A percentile compares a stretch with the other conserved stretches of the same genome.
These are phyloP conservation scores for Athrips mouffetella DNA, from an alignment of 2,888 invertebrate species.

Conservation along the genomic window DNA sequence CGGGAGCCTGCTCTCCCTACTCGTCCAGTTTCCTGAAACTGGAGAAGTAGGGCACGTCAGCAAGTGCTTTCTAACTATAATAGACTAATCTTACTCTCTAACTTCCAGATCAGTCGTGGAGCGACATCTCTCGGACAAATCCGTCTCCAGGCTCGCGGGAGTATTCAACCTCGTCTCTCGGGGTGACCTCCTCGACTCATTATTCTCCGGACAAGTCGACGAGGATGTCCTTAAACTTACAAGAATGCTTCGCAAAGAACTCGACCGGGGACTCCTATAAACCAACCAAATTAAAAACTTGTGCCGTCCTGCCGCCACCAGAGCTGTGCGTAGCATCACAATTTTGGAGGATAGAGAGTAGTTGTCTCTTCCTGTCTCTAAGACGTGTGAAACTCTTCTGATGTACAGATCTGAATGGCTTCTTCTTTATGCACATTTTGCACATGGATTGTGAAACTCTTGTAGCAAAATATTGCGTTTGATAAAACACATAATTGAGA, in stretches of 20 bases:
- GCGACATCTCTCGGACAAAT: constrained; percentile 91
- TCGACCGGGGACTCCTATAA: constrained; percentile 70
- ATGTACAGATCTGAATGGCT: neutral
- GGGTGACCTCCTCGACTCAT: constrained; percentile 62
- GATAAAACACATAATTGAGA: too few relatives aligned
- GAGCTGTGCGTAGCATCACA: constrained; percentile 44
- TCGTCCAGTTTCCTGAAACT: too few relatives aligned
- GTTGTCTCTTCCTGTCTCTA: neutral
- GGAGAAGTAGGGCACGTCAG: too few relatives aligned
- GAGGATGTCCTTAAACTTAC: constrained; percentile 65
- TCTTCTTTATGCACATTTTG: neutral
- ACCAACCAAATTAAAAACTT: constrained; percentile 28
- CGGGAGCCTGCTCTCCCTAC: too few relatives aligned
- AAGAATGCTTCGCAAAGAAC: constrained; percentile 68
- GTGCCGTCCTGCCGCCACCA: constrained; percentile 58
- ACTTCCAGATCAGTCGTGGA: constrained; percentile 82
- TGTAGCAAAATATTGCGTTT: too few relatives aligned
- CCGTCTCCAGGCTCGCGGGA: constrained; percentile 85
- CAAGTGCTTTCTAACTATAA: too few relatives aligned
- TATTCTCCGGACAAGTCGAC: constrained; percentile 65
- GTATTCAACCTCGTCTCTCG: constrained; percentile 80
- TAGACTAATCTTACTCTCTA: neutral
- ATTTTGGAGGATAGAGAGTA: constrained; percentile 29
- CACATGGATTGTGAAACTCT: neutral
- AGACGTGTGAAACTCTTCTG: neutral